Base-by-base conservation (phyloP, 2,113 vertebrate genomes). In the Ailurus styani region DNA sequence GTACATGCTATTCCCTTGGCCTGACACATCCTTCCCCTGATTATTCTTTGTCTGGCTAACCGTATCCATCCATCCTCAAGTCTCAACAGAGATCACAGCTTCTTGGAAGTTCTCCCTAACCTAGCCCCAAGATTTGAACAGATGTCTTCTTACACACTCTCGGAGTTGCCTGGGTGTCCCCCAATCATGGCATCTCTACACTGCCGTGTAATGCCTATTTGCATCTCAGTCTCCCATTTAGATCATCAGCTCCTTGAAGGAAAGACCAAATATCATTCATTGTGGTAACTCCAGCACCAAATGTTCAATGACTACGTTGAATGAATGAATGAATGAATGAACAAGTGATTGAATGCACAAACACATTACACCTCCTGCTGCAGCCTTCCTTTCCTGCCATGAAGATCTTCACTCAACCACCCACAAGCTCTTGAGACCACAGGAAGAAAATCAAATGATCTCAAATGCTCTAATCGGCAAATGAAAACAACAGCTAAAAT, bases 401-500 rank as follows among this genome's bases (percentile, higher is more conserved):
- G 50, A 93, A 75, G 50, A 55, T 86, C 66, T 73, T 93, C 77
- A 73, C 34, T 86, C 85, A 45, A 29, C 34, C 72, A 93, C 66
- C 70, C 83, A 95, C 89, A 85, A 73, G 70, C 87, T 97, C 93
- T 55, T 42, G 60, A 95, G 93, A 54, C 77, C 78, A 34, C 60
- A 84, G 84, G 64, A 96, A 85, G 90, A 68, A 89, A 70, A 94
- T 72, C 31, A 64, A 72, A 54, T 42, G 54, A 97, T 87, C 37
- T 94, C 78, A 55, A 81, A 96, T 90, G 95, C 79, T 77, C 90
- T 79, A 78, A 87, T 23, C 0, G 0, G 27, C 90, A 92, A 87
- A 47, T 70, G 90, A 95, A 82, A 95, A 96, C 92, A 98, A 52
- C 64, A 70, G 89, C 83, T 92, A 95, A 92, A 97, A 97, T 95